Percentiles rank a stretch among this genome's conserved stretches.
Evolutionary conservation across 1,140 invertebrate species (phyloP).

Genomic region (Papilio glaucus): DNA sequence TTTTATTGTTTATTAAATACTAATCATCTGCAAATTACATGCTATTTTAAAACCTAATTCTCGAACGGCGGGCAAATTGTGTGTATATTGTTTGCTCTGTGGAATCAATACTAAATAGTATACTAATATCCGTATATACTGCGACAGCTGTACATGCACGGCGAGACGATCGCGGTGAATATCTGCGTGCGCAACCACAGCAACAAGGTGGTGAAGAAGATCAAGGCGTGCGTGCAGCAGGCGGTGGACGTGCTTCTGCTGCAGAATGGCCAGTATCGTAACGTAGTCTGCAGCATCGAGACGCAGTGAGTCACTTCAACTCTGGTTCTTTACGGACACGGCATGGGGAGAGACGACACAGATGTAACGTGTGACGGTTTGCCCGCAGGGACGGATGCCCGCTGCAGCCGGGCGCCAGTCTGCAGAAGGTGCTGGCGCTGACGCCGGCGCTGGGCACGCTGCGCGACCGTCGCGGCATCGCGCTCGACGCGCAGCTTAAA

Average conservation of each 20-base stretch:
- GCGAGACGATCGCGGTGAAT: conserved; percentile 96
- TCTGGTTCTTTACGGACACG: background rate
- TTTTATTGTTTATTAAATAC: too few species aligned
- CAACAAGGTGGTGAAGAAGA: conserved; percentile 99
- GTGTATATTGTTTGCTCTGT: too few species aligned
- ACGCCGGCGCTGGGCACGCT: conserved; percentile 91
- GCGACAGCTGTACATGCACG: conserved; percentile 95
- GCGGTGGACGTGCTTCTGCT: conserved; percentile 99
- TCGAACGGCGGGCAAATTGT: too few species aligned
- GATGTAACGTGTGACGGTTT: background rate
- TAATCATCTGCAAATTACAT: too few species aligned
- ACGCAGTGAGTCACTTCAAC: conserved; percentile 87
- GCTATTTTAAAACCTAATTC: too few species aligned
- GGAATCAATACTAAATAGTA: too few species aligned
- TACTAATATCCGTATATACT: background rate
- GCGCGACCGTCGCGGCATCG: conserved; percentile 95
- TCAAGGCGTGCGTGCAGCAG: conserved; percentile 96
- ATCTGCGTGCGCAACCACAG: conserved; percentile 98
- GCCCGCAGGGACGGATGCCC: conserved; percentile 94
- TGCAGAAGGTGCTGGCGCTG: conserved; percentile 96
- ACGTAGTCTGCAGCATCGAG: conserved; percentile 96
- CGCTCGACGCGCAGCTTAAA: conserved; percentile 97
- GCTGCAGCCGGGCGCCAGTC: conserved; percentile 94
- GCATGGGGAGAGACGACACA: background rate
- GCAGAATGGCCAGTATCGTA: conserved; percentile 98